Base-by-base conservation (phyloP, 2,797 vertebrate species). In the Heteromormyrus szaboi region DNA sequence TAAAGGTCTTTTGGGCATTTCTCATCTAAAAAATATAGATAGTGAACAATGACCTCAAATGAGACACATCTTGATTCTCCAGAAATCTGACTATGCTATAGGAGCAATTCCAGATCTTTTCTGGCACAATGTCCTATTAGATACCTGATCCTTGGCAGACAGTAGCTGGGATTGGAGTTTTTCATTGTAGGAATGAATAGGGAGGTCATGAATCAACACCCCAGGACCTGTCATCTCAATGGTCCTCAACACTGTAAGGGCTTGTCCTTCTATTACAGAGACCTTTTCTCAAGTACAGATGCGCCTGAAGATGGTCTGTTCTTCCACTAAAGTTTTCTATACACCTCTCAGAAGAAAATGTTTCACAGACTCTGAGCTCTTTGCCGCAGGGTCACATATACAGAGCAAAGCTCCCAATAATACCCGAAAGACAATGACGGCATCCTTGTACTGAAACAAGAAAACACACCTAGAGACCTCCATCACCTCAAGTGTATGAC, bases 141-240 rank as follows among this genome's bases (percentile, higher is more conserved):
- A 93, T 79, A 94, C 89, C 92, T 91, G 93, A 94, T 92, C 91
- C 91, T 89, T 14, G 25, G 48, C 48, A 17, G 29, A 54, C 25
- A 29, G 84, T 14, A 54, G 4, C 51, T 11, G 12, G 48, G 14
- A 86, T 41, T 51, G 76, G 59, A 59, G 81, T 88, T 48, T 89
- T 25, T 76, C 90, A 89, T 90, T 88, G 89, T 56, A 89, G 87
- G 90, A 89, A 92, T 90, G 84, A 89, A 93, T 91, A 90, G 56
- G 87, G 46, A 88, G 87, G 88, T 90, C 91, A 92, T 93, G 89
- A 88, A 92, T 95, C 93, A 92, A 90, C 56, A 0, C 89, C 88
- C 14, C 90, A 93, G 88, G 88, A 89, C 88, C 91, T 88, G 56
- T 9, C 90, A 91, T 65, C 89, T 90, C 50, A 76, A 56, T 56